Evolutionary conservation across 2,113 vertebrate species (phyloP), one percentile per base, ranked within the genome.

Genomic region (Phrynosoma blainvillii): DNA sequence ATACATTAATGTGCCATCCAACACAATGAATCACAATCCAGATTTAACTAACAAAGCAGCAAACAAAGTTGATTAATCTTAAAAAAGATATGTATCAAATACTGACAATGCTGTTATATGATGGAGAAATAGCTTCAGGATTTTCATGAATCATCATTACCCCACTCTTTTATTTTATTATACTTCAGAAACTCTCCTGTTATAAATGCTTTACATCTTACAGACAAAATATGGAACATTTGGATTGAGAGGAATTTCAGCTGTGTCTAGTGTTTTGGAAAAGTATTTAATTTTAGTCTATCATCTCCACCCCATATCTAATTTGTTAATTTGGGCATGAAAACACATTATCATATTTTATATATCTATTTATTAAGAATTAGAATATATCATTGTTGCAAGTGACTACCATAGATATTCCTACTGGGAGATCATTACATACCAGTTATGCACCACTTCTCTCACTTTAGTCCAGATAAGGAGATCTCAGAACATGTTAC

Each of bases 1-100:
- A 0, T 88, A 40, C 32, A 40, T 88, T 89, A 0, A 3, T 18
- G 84, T 93, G 80, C 76, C 65, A 89, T 90, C 84, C 56, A 78
- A 36, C 89, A 62, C 76, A 89, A 84, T 92, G 93, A 93, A 94
- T 95, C 79, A 90, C 87, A 65, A 90, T 89, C 74, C 92, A 85
- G 93, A 92, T 78, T 88, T 87, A 90, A 85, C 86, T 87, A 92
- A 89, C 59, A 94, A 92, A 91, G 3, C 66, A 70, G 76, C 54
- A 59, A 92, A 95, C 92, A 93, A 95, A 95, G 85, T 88, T 23
- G 2, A 86, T 87, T 87, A 23, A 83, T 90, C 66, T 73, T 83
- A 94, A 82, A 88, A 89, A 89, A 86, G 36, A 81, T 88, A 54
- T 27, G 1, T 52, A 78, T 82, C 90, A 79, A 79, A 76, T 32